Evolutionary conservation across 2,888 invertebrate genomes (phyloP).

Genomic region (Megaustenia siamemsis): DNA sequence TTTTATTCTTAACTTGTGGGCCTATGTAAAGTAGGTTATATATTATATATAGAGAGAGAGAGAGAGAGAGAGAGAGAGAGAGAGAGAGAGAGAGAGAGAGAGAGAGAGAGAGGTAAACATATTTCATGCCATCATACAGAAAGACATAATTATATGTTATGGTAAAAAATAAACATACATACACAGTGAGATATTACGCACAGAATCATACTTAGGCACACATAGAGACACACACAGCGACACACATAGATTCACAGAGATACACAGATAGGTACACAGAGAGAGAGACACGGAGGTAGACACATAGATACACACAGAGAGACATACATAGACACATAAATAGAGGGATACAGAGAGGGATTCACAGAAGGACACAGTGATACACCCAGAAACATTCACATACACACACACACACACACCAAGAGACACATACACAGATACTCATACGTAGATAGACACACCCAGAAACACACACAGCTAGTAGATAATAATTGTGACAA

Average conservation of each 20-base stretch:
- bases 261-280: not conserved
- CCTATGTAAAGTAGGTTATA: too few species aligned
- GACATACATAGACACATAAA: not conserved
- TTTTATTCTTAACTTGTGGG: too few species aligned
- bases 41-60: too few species aligned
- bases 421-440: not conserved
- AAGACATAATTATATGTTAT: not conserved
- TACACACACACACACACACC: not conserved
- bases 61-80: not conserved
- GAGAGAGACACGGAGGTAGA: not conserved
- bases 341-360: not conserved
- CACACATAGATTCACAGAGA: not conserved
- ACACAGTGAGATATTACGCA: not conserved
- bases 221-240: too few species aligned
- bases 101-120: too few species aligned
- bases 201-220: too few species aligned
- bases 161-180: not conserved
- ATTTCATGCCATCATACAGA: not conserved
- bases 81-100: not conserved
- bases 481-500: not conserved
- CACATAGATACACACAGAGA: not conserved
- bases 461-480: not conserved
- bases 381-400: not conserved
- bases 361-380: not conserved
- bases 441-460: not conserved